phyloP scores from a whole-genome alignment of 2,113 vertebrate genomes.

The Lepidothrix coronata region DNA sequence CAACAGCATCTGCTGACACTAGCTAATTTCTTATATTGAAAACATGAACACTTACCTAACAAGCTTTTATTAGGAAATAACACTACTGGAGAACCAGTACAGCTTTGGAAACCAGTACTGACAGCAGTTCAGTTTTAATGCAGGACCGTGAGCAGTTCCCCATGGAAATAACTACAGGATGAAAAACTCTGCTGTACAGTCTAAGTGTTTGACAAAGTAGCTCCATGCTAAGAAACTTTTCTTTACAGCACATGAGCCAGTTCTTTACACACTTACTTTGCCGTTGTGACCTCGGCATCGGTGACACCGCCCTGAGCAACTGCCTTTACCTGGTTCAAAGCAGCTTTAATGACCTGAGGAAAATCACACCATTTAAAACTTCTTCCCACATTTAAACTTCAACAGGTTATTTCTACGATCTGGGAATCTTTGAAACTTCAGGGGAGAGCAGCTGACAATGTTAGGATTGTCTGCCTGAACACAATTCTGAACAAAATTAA shows the following conservation, averaged over 20 bases:
- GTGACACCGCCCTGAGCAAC: slow-evolving; percentile 85
- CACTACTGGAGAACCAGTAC: not conserved
- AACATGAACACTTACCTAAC: not conserved
- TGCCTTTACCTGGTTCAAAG: slow-evolving; percentile 83
- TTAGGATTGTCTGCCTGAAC: not conserved
- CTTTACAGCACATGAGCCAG: not conserved
- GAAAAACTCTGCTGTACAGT: not conserved
- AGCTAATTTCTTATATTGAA: not conserved
- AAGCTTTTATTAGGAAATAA: not conserved
- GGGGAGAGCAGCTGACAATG: not conserved
- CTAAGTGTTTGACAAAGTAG: not conserved
- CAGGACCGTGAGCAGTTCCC: not conserved
- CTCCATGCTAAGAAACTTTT: not conserved
- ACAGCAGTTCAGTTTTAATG: not conserved
- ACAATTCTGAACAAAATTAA: not conserved
- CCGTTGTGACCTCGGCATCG: slow-evolving; percentile 80
- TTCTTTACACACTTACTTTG: slow-evolving; percentile 83
- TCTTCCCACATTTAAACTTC: not conserved
- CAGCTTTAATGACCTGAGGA: slow-evolving; percentile 87
- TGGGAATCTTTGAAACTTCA: not conserved
- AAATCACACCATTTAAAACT: not conserved
- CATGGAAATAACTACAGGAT: not conserved
- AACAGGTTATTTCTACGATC: not conserved
- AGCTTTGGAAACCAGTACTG: not conserved
- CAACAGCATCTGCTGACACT: not conserved